Base-by-base conservation (phyloP, 2,113 vertebrate species). In the Uria aalge region DNA sequence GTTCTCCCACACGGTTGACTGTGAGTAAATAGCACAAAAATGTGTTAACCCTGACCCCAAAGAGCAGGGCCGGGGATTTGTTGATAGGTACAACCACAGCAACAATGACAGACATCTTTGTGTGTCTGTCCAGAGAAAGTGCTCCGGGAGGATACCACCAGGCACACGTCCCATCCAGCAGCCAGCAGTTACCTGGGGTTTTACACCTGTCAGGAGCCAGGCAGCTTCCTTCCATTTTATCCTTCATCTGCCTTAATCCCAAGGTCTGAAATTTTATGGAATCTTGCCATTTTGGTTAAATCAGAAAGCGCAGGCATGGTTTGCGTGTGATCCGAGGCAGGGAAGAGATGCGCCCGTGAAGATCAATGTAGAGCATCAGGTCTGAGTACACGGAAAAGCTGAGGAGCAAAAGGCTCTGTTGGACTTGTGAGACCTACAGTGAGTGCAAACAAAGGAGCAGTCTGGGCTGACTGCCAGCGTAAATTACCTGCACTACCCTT, bases 401-500 rank as follows among this genome's bases (percentile, higher is more conserved):
- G 15, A 82, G 73, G 45, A 95, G 88, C 22, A 60, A 78, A 89
- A 95, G 48, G 23, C 73, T 94, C 67, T 64, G 12, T 69, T 79
- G 88, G 57, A 19, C 66, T 91, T 82, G 53, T 89, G 66, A 76
- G 86, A 90, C 55, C 48, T 47, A 82, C 60, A 40, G 32, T 85
- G 67, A 88, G 52, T 84, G 89, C 88, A 97, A 95, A 96, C 59
- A 95, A 92, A 95, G 89, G 84, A 72, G 57, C 4, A 0, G 71
- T 41, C 89, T 75, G 81, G 94, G 95, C 92, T 57, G 41, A 15
- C 57, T 90, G 94, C 96, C 96, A 95, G 92, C 32, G 2, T 57
- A 67, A 85, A 91, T 96, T 91, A 91, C 91, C 76, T 94, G 69
- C 41, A 9, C 60, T 97, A 52, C 91, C 89, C 77, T 68, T 87